Evolutionary conservation across 1,140 invertebrate genomes (phyloP).

Genomic region (Dendroctonus ponderosae): DNA sequence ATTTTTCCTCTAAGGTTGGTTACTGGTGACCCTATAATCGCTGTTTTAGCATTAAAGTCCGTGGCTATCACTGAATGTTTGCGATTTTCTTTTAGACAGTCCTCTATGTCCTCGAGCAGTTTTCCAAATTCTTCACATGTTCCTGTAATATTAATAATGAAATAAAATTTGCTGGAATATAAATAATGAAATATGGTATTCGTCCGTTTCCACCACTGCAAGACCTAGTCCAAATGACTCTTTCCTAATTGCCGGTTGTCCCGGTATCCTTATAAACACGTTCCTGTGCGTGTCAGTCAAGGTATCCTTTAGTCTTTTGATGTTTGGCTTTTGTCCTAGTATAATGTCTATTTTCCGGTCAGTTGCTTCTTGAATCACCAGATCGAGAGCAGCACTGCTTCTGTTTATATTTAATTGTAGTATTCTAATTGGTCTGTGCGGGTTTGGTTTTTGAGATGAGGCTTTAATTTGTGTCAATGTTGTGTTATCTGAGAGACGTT

Average conservation of each 20-base stretch:
- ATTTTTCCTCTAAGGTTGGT: background rate
- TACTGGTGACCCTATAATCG: background rate
- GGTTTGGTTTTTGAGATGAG: too few species aligned
- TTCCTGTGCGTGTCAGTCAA: background rate
- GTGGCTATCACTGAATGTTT: background rate
- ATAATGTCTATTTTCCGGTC: background rate
- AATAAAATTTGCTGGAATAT: background rate
- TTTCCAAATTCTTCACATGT: background rate
- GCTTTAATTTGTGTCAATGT: background rate
- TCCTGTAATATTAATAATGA: background rate
- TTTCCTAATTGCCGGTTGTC: background rate
- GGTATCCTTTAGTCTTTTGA: background rate
- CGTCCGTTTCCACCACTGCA: background rate
- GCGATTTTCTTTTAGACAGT: background rate
- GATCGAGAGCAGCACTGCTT: background rate
- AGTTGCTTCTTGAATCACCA: background rate
- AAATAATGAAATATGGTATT: background rate
- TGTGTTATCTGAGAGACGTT: background rate
- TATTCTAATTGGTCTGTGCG: background rate
- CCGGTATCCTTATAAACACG: background rate
- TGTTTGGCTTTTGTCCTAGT: slow-evolving; percentile 14
- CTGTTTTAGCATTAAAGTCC: slow-evolving; percentile 16
- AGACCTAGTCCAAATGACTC: too few species aligned
- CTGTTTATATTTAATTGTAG: background rate
- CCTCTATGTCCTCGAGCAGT: background rate